These are phyloP conservation scores for Anthrax anthrax DNA, from an alignment of 2,888 invertebrate species.

Conservation along the genomic window DNA sequence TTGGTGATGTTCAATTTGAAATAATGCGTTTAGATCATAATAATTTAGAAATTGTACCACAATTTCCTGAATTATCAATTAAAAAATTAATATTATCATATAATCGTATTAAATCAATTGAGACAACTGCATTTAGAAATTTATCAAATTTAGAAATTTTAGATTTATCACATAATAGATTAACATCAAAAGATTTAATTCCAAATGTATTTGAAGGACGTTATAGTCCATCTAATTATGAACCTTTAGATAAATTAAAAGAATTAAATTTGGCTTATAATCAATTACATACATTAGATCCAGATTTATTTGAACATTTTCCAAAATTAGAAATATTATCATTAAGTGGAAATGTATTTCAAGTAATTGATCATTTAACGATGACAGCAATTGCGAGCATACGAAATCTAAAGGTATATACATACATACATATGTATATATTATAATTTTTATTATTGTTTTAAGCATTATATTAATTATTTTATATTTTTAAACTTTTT, in stretches of 20 bases:
- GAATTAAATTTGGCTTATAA: constrained; percentile 49
- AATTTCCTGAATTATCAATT: constrained; percentile 38
- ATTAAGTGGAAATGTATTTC: constrained; percentile 61
- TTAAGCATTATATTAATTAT: not conserved
- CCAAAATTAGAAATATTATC: constrained; percentile 50
- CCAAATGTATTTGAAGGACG: constrained; percentile 52
- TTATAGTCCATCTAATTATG: constrained; percentile 18
- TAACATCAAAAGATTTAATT: constrained; percentile 42
- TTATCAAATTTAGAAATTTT: constrained; percentile 46
- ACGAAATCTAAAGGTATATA: constrained; percentile 44
- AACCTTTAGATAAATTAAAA: constrained; percentile 21
- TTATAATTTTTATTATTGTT: not conserved
- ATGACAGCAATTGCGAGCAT: constrained; percentile 51
- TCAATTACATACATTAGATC: constrained; percentile 50
- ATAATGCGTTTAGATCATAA: constrained; percentile 25
- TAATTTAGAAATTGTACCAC: constrained; percentile 20
- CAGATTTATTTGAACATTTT: constrained; percentile 62
- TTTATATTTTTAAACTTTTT: constrained; percentile 6
- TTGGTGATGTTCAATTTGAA: constrained; percentile 22
- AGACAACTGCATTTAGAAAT: constrained; percentile 45
- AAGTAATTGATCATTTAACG: constrained; percentile 47
- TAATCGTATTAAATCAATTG: constrained; percentile 49
- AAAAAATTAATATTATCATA: constrained; percentile 43
- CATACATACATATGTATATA: no score
- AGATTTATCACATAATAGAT: constrained; percentile 54